phyloP scores from a whole-genome alignment of 2,888 invertebrate genomes.

The Blera fallax region DNA sequence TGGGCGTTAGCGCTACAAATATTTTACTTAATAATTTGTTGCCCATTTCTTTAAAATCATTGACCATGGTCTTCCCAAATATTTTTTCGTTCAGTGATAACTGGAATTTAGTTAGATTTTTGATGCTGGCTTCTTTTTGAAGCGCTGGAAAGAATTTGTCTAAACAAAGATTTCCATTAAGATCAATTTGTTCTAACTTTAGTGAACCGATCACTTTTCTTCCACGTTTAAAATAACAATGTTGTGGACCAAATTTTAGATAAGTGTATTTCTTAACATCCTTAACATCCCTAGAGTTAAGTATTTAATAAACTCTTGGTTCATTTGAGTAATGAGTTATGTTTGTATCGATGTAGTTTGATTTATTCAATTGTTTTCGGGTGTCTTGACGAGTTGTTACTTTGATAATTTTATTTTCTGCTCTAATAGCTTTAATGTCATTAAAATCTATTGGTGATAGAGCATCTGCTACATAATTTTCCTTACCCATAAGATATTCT shows the following conservation, averaged over 20 bases:
- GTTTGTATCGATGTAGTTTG: not conserved
- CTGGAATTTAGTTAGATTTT: too few relatives aligned
- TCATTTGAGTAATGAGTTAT: not conserved
- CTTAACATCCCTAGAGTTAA: conserved; percentile 5
- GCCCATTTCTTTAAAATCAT: too few relatives aligned
- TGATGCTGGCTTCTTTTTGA: too few relatives aligned
- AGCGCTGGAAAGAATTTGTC: conserved; percentile 36
- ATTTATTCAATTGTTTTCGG: too few relatives aligned
- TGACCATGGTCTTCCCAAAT: too few relatives aligned
- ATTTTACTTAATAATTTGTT: too few relatives aligned
- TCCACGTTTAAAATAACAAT: conserved; percentile 15
- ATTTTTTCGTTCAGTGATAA: not conserved
- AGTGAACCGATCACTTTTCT: conserved; percentile 8
- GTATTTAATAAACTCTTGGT: conserved; percentile 17
- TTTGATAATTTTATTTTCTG: not conserved
- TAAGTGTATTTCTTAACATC: conserved; percentile 8
- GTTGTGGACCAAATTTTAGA: not conserved
- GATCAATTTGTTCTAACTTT: conserved; percentile 16
- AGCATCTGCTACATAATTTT: too few relatives aligned
- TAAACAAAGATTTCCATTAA: conserved; percentile 32
- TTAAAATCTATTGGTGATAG: conserved; percentile 9
- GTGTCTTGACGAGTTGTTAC: too few relatives aligned
- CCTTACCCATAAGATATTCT: too few relatives aligned
- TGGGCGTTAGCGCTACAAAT: conserved; percentile 20
- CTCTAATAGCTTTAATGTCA: conserved; percentile 20